Evolutionary conservation across 1,140 invertebrate genomes (phyloP).

Genomic region (Drosophila ficusphila): DNA sequence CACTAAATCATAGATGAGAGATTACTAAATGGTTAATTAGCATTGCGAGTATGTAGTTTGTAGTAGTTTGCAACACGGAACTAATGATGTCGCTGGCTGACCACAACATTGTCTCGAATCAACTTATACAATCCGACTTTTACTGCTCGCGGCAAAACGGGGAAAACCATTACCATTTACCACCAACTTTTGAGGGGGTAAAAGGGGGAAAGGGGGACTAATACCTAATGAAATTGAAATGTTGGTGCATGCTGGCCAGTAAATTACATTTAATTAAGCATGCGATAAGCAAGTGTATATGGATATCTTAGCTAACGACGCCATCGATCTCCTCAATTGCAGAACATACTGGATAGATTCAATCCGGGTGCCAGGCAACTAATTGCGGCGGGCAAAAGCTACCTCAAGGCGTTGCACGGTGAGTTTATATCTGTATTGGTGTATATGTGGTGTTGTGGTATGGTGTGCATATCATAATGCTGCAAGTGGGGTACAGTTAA

Average conservation of each 20-base stretch:
- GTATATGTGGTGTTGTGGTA: slow-evolving; percentile 3
- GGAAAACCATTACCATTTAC: slow-evolving; percentile 48
- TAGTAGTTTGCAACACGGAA: slow-evolving; percentile 58
- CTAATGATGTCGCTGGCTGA: slow-evolving; percentile 64
- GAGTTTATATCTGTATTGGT: slow-evolving; percentile 85
- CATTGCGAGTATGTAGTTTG: slow-evolving; percentile 48
- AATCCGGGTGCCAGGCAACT: slow-evolving; percentile 95
- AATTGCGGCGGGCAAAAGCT: slow-evolving; percentile 96
- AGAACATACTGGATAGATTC: slow-evolving; percentile 98
- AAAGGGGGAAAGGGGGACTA: not conserved
- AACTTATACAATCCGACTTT: slow-evolving; percentile 68
- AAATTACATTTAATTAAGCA: slow-evolving; percentile 63
- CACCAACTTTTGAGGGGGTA: not conserved
- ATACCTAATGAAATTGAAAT: slow-evolving; percentile 54
- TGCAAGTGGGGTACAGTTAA: slow-evolving; percentile 56
- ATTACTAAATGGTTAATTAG: slow-evolving; percentile 58
- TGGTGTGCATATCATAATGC: slow-evolving; percentile 16
- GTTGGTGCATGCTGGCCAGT: slow-evolving; percentile 40
- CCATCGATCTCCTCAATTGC: slow-evolving; percentile 83
- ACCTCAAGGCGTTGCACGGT: slow-evolving; percentile 96
- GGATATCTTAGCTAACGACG: slow-evolving; percentile 22
- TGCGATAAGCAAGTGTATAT: slow-evolving; percentile 13
- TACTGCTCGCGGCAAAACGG: slow-evolving; percentile 55
- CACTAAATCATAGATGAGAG: slow-evolving; percentile 25
- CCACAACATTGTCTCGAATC: slow-evolving; percentile 52